Evolutionary conservation across 2,113 vertebrate genomes (phyloP).

Genomic region (Chelonoidis abingdonii): DNA sequence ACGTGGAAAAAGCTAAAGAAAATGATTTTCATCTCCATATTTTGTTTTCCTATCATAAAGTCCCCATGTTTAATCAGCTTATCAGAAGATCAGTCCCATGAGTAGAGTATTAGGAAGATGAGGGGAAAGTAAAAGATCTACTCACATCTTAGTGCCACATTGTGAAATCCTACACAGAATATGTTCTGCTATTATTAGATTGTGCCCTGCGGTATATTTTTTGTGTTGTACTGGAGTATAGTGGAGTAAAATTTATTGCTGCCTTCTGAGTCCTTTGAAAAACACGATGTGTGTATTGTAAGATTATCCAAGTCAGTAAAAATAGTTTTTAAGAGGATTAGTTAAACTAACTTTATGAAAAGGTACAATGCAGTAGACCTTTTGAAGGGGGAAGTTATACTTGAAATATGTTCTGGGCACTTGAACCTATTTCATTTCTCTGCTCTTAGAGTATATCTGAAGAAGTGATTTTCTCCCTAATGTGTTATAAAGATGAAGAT

Average conservation of each 20-base stretch:
- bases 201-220: not conserved
- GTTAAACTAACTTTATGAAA: not conserved
- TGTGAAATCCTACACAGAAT: not conserved
- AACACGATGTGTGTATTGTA: not conserved
- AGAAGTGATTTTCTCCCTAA: constrained; percentile 96
- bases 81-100: not conserved
- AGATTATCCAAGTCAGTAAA: not conserved
- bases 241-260: not conserved
- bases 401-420: constrained; percentile 24
- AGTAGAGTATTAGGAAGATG: not conserved
- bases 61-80: not conserved
- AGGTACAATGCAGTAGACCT: not conserved
- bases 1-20: not conserved
- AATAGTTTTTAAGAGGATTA: not conserved
- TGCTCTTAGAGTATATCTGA: constrained; percentile 87
- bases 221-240: not conserved
- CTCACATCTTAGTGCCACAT: not conserved
- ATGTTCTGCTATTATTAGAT: not conserved
- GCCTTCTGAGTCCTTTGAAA: not conserved
- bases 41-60: not conserved
- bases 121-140: not conserved
- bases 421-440: not conserved
- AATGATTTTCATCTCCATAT: not conserved
- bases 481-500: constrained; percentile 99
- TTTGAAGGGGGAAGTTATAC: not conserved